Evolutionary conservation across 2,888 invertebrate genomes (phyloP), one percentile per base, ranked within the genome.

Genomic region (Hemicrepidius hirtus): DNA sequence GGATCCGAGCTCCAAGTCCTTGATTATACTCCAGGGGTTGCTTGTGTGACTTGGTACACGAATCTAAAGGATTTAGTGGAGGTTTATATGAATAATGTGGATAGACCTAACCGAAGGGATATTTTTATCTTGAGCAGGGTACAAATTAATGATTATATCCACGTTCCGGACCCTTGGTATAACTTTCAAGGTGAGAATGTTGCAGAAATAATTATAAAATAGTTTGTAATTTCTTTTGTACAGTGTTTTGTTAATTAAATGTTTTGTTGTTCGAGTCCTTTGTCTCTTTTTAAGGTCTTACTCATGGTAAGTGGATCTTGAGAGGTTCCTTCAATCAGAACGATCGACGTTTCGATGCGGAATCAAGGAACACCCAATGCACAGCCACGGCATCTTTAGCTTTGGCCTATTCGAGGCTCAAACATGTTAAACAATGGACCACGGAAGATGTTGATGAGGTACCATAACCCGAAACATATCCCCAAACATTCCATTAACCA

Each of bases 291-390:
- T 5, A 57, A 74, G 80, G 77, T 18, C 16, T 81, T 21, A 68
- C 74, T 3, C 0, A 12, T 6, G 75, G 77, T 7, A 80, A 78
- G 73, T 87, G 87, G 87, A 85, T 87, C n/a, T 74, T 87, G 0
- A 77, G 85, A 55, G 87, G 86, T 1, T 82, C 78, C 3, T 83
- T 84, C 53, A 82, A 80, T 5, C 85, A 86, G 75, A 80, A 78
- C 24, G 82, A 84, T 69, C 75, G 78, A 13, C 78, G 81, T 37
- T 86, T 88, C 68, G 79, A 82, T 0, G 82, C 84, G 0, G 82
- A 84, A 21, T 85, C 82, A 2, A 81, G 85, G 50, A 88, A 88
- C 16, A 75, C 77, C 16, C 89, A 89, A 76, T 86, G 88, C 6
- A 84, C 87, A 0, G 86, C 88, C 0, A 87, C 85, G 64, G 84